Evolutionary conservation across 2,888 invertebrate genomes (phyloP).

Genomic region (Aquatica leii): DNA sequence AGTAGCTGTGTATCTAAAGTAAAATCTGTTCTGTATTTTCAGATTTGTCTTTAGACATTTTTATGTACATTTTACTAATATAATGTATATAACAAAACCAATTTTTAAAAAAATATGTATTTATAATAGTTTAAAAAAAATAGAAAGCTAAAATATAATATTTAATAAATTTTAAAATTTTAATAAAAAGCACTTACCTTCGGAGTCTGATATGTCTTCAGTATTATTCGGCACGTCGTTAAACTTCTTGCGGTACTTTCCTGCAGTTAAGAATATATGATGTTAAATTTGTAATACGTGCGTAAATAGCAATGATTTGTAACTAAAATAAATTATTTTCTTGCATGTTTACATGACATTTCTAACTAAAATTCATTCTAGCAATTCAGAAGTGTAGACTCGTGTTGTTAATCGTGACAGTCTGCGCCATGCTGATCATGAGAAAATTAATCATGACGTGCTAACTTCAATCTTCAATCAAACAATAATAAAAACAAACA

Average conservation of each 20-base stretch:
- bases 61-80: too few species aligned
- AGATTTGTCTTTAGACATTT: too few species aligned
- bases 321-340: conserved; percentile 54
- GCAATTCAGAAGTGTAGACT: conserved; percentile 53
- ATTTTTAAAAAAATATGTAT: too few species aligned
- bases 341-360: conserved; percentile 54
- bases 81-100: too few species aligned
- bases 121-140: too few species aligned
- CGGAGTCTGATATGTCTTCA: conserved; percentile 26
- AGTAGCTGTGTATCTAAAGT: too few species aligned
- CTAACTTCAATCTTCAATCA: conserved; percentile 29
- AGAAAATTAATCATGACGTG: conserved; percentile 49
- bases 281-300: conserved; percentile 41
- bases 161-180: neutral
- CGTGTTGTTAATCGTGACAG: conserved; percentile 54
- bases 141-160: too few species aligned
- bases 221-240: conserved; percentile 41
- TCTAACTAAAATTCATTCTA: conserved; percentile 51
- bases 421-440: conserved; percentile 53
- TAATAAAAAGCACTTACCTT: conserved; percentile 17
- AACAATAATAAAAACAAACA: conserved; percentile 24
- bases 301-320: conserved; percentile 45
- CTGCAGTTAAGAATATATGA: conserved; percentile 41
- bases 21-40: too few species aligned
- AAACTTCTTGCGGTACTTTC: conserved; percentile 48